Base-by-base conservation (phyloP, 2,113 vertebrate species). In the Salvelinus namaycush region DNA sequence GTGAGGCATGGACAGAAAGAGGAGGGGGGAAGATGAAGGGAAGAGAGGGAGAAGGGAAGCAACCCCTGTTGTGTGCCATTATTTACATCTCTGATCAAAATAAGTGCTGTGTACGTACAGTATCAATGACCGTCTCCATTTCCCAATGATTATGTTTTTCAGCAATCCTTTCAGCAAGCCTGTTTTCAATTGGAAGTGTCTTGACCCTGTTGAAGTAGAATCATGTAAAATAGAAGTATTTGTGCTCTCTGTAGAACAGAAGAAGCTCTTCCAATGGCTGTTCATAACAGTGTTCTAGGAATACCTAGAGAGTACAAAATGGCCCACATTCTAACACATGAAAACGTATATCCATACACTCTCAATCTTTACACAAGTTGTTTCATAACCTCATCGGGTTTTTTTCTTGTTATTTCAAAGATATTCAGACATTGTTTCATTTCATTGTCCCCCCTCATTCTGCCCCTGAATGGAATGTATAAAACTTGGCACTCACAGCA, bases 401-500 rank as follows among this genome's bases (percentile, higher is more conserved):
- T 62, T 14, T 22, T 14, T 60, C 20, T 22, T 60, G 14, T 60
- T 1, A 44, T 70, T 48, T 48, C n/a, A 24, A 9, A 51, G 24
- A 49, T 9, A 48, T 70, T 44, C n/a, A 70, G 13, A 14, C 26
- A 14, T 68, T 67, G 11, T 81, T 82, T 66, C 83, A 76, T 78
- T 82, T 81, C 1, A 22, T 22, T 62, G 77, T 51, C n/a, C 76
- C 70, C 79, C 70, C 49, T 16, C 20, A 14, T n/a, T 31, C 79
- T 79, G 69, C 60, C 24, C 66, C 72, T 82, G 64, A 87, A 81
- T 76, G 29, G 76, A 76, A 86, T 87, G 86, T 81, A 77, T 82
- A 72, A 62, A 80, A 79, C 74, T 75, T 70, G 75, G 72, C 75
- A 76, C 66, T 67, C 26, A 18, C 51, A 54, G 13, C 16, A 78